These are phyloP conservation scores for Hoplias malabaricus DNA, from an alignment of 2,113 vertebrate genomes.

Conservation along the genomic window DNA sequence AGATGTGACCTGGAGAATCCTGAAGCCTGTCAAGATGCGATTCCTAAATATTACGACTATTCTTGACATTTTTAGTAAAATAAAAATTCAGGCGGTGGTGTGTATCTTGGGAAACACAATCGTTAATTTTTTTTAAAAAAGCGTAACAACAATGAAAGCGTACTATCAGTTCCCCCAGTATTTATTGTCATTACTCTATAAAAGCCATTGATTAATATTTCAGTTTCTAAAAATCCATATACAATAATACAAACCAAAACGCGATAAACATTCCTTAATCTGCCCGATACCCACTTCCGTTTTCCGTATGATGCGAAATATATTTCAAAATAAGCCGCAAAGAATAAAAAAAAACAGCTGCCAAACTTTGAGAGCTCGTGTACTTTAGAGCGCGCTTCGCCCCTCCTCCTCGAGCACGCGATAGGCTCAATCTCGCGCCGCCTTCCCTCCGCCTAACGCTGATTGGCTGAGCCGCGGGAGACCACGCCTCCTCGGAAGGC, in stretches of 20 bases:
- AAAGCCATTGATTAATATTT: no score
- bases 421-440: conserved; percentile 69
- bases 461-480: background rate
- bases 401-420: conserved; percentile 67
- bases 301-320: background rate
- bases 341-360: conserved; percentile 51
- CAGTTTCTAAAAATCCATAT: no score
- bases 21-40: background rate
- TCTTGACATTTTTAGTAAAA: no score
- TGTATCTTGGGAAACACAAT: no score
- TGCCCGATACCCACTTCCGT: background rate
- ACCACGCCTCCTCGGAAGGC: conserved; percentile 64
- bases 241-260: background rate
- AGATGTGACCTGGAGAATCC: background rate
- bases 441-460: conserved; percentile 9
- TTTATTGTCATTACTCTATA: no score
- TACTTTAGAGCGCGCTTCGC: conserved; percentile 71
- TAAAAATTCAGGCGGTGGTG: no score
- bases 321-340: conserved; percentile 3
- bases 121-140: no score
- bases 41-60: background rate
- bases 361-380: conserved; percentile 77
- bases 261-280: background rate
- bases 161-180: no score
- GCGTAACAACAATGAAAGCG: no score